A percentile compares a stretch with the other conserved stretches of the same genome.
phyloP scores from a whole-genome alignment of 2,113 vertebrate genomes.

The Muntiacus reevesi region DNA sequence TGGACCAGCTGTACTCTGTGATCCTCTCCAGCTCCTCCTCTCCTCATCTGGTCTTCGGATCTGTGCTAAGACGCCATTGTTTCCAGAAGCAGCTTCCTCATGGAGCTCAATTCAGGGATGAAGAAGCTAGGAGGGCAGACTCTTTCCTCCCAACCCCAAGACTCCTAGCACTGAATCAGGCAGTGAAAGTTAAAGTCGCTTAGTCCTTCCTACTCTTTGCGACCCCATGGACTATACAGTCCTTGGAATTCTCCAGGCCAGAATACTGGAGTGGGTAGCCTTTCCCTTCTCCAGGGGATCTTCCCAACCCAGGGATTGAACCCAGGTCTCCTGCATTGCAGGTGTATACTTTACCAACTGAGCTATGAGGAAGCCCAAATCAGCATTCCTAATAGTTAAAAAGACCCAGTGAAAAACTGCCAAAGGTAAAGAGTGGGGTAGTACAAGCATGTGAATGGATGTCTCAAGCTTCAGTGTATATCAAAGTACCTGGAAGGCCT shows the following conservation, averaged over 20 bases:
- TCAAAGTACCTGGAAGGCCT: not conserved
- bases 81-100: not conserved
- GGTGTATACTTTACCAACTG: not conserved
- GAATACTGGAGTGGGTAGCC: not conserved
- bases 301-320: not conserved
- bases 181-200: not conserved
- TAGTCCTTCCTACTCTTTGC: rapidly evolving
- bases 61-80: not conserved
- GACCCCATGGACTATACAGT: not conserved
- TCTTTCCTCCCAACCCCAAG: not conserved
- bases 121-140: not conserved
- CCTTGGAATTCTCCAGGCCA: not conserved
- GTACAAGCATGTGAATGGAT: not conserved
- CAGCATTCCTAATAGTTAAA: not conserved
- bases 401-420: not conserved
- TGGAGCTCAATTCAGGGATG: not conserved
- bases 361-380: not conserved
- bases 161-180: not conserved
- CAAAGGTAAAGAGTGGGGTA: not conserved
- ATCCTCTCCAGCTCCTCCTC: not conserved
- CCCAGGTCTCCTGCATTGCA: not conserved
- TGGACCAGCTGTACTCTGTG: not conserved
- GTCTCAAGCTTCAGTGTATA: not conserved
- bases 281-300: not conserved
- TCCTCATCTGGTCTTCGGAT: rapidly evolving